These are phyloP conservation scores for Leptinotarsa tumamoca DNA, from an alignment of 2,888 invertebrate species.

Conservation along the genomic window DNA sequence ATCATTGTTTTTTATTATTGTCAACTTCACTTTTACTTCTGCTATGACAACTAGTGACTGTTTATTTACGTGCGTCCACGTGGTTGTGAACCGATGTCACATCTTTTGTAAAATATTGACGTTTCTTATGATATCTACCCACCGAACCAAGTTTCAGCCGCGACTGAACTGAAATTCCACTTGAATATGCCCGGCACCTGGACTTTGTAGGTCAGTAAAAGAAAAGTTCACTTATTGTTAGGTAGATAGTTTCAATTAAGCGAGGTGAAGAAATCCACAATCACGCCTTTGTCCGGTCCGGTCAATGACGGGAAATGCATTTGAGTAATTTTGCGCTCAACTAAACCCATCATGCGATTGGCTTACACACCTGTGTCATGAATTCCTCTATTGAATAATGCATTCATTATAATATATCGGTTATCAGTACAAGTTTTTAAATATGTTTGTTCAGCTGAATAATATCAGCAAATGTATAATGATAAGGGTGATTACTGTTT, in stretches of 20 bases:
- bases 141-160: conserved; percentile 30
- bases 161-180: conserved; percentile 41
- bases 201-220: conserved; percentile 47
- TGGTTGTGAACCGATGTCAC: conserved; percentile 26
- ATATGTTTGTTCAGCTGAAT: no score
- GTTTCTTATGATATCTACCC: conserved; percentile 29
- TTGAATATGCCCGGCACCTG: conserved; percentile 38
- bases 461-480: no score
- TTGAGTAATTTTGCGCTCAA: neutral
- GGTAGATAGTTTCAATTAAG: conserved; percentile 22
- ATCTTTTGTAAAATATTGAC: conserved; percentile 19
- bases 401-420: no score
- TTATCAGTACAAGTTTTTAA: no score
- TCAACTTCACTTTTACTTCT: conserved; percentile 29
- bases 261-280: conserved; percentile 22
- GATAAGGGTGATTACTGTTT: no score
- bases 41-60: conserved; percentile 20
- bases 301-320: conserved; percentile 7
- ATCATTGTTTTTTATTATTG: conserved; percentile 31
- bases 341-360: neutral
- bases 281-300: conserved; percentile 12
- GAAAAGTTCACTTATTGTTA: conserved; percentile 37
- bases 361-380: neutral
- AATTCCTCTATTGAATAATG: neutral
- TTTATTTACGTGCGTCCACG: conserved; percentile 23